Percentiles rank a stretch among this genome's conserved stretches.
phyloP scores from a whole-genome alignment of 2,888 invertebrate genomes.

The Pachliopta kotzebuea region DNA sequence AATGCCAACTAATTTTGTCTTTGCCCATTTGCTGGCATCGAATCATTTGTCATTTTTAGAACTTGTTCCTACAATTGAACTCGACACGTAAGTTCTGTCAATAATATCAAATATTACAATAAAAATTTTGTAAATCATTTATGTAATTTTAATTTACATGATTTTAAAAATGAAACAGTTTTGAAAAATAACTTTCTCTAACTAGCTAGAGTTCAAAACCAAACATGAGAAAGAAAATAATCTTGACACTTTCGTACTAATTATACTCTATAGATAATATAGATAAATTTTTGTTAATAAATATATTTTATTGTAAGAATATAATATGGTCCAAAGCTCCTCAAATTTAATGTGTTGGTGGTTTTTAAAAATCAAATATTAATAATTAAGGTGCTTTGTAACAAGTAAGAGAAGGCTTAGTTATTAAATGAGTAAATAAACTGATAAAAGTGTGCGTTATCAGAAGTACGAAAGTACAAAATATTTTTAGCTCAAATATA shows the following conservation, averaged over 20 bases:
- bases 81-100: not conserved
- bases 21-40: conserved; percentile 19
- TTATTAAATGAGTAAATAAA: conserved; percentile 4
- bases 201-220: too few relatives aligned
- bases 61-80: not conserved
- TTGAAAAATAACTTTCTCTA: too few relatives aligned
- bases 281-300: too few relatives aligned
- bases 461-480: conserved; percentile 10
- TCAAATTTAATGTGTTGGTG: too few relatives aligned
- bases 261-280: too few relatives aligned
- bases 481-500: conserved; percentile 16
- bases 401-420: not conserved
- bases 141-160: too few relatives aligned
- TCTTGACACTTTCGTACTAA: too few relatives aligned
- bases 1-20: conserved; percentile 9
- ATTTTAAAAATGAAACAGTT: too few relatives aligned
- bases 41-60: conserved; percentile 15
- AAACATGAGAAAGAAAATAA: too few relatives aligned
- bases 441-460: conserved; percentile 10
- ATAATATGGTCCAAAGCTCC: not conserved
- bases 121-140: too few relatives aligned
- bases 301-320: too few relatives aligned
- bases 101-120: not conserved
- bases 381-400: not conserved
- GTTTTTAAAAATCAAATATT: not conserved